Conservation (phyloP, 2,113 vertebrate species). For the Xenotilapia caudafasciata region DNA sequence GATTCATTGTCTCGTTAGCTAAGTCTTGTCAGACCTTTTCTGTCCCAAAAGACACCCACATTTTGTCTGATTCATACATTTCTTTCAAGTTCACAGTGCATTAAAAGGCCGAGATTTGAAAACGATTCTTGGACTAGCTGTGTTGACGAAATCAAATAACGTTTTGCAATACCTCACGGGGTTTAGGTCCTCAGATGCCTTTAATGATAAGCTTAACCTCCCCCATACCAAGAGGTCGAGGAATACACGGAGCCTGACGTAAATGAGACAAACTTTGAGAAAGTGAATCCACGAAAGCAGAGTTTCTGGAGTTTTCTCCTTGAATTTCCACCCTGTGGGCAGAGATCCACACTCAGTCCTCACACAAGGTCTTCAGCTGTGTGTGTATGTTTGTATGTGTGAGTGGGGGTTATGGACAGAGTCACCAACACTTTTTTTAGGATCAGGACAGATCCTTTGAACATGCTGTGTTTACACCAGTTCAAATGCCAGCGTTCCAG, state of each 20-base stretch:
- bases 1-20: constrained; percentile 33
- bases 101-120: not conserved
- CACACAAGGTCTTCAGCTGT: not conserved
- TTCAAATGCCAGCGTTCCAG: constrained; percentile 53
- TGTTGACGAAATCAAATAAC: not conserved
- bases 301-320: not conserved
- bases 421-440: constrained; percentile 21
- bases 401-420: not conserved
- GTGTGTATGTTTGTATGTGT: not conserved
- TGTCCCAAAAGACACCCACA: constrained; percentile 32
- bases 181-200: not conserved
- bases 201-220: not conserved
- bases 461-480: constrained; percentile 64
- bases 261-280: not conserved
- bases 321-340: not conserved
- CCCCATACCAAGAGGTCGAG: not conserved
- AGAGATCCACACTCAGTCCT: not conserved
- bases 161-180: not conserved
- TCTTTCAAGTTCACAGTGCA: not conserved
- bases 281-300: not conserved
- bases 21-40: constrained; percentile 31
- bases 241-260: not conserved
- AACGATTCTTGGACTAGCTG: not conserved
- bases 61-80: constrained; percentile 29
- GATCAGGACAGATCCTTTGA: constrained; percentile 33